phyloP scores from a whole-genome alignment of 2,797 vertebrate species.

The Denticeps clupeoides region DNA sequence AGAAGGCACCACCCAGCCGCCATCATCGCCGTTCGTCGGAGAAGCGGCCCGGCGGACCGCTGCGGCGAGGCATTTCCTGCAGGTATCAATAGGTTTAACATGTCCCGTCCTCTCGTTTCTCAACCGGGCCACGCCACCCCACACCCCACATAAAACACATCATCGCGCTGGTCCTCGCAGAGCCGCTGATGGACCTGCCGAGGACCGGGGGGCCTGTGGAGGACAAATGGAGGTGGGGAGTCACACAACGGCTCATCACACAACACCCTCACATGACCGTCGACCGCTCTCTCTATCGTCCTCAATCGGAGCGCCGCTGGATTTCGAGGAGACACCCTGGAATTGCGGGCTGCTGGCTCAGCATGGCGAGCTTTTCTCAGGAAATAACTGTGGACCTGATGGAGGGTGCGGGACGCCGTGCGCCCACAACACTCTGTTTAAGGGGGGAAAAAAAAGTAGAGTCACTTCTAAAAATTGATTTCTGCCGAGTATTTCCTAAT shows the following conservation, averaged over 20 bases:
- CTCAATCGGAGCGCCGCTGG: too few relatives aligned
- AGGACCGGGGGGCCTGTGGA: background rate
- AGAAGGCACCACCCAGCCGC: background rate
- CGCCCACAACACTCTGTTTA: slow-evolving; percentile 5
- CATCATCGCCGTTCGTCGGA: background rate
- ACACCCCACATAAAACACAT: slow-evolving; percentile 55
- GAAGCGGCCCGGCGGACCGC: slow-evolving; percentile 3
- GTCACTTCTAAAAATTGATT: too few relatives aligned
- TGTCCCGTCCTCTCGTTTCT: slow-evolving; percentile 26
- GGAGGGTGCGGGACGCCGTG: slow-evolving; percentile 25
- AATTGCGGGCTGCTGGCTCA: slow-evolving; percentile 48
- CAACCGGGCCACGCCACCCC: slow-evolving; percentile 37
- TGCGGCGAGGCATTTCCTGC: slow-evolving; percentile 58
- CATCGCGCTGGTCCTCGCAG: slow-evolving; percentile 48
- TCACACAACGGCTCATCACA: too few relatives aligned
- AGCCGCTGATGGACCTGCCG: slow-evolving; percentile 37
- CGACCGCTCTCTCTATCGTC: too few relatives aligned
- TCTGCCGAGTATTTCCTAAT: too few relatives aligned
- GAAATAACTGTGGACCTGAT: slow-evolving; percentile 62
- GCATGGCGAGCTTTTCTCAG: slow-evolving; percentile 64
- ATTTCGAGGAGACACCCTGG: slow-evolving; percentile 17
- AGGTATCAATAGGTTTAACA: slow-evolving; percentile 58
- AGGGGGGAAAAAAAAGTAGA: too few relatives aligned
- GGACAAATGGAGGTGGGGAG: background rate
- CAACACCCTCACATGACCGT: too few relatives aligned